Evolutionary conservation across 2,797 vertebrate genomes (phyloP), one percentile per base, ranked within the genome.

Genomic region (Lates japonicus): DNA sequence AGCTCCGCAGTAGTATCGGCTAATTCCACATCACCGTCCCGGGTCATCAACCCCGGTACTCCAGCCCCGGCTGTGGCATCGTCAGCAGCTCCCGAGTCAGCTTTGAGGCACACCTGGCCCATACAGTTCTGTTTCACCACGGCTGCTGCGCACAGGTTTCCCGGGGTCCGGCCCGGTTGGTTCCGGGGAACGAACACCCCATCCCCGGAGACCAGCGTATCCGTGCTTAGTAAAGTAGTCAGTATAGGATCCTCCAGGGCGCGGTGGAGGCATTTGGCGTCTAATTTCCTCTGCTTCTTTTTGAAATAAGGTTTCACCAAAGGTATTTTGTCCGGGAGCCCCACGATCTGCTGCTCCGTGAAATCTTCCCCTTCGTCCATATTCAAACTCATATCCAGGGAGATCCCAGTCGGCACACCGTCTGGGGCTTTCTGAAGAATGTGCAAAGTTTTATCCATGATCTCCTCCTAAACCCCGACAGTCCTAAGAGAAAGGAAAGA

Each of bases 261-360:
- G 39, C 96, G 95, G 29, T 94, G 93, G 72, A 99, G 91, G 31
- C 97, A 96, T 89, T 98, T 97, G 0, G 97, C 55, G 69, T 96
- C 96, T 83, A 99, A 77, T 73, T 97, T 96, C 90, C 98, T 98
- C 88, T 94, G 96, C 83, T 99, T 99, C 95, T 99, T 99, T 91
- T 99, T 99, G 87, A 99, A 98, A 91, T 95, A 97, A 25, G 98
- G 97, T 78, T 99, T 99, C 88, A 98, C 94, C 0, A 98, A 93
- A 5, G 97, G 94, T 63, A 99, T 98, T 93, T 99, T 99, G 77
- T 96, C 96, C 20, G 96, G 67, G 8, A 97, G 93, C 81, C 96
- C 96, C 25, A 91, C 92, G 70, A 97, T 86, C 78, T 94, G 95
- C 91, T 95, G 93, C 84, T 95, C 94, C 22, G 91, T 49, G 80